Percentiles rank a stretch among this genome's conserved stretches.
Evolutionary conservation across 1,140 invertebrate genomes (phyloP).

Genomic region (Diorhabda carinulata): DNA sequence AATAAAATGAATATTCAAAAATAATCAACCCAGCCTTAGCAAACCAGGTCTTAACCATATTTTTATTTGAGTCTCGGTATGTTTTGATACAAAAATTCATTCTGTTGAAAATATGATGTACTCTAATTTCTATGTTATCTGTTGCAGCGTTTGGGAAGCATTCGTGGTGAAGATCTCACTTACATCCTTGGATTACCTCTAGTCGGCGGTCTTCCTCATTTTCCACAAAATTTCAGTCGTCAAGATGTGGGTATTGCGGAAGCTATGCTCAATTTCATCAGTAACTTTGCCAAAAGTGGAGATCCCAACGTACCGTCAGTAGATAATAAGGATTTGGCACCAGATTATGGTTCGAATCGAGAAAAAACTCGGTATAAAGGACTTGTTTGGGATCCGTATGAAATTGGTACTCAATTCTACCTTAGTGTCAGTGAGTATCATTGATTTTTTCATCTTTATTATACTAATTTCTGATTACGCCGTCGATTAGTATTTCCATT

Average conservation of each 20-base stretch:
- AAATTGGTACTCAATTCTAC: constrained; percentile 71
- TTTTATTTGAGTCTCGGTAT: no score
- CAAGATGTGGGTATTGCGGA: constrained; percentile 73
- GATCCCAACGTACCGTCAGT: constrained; percentile 62
- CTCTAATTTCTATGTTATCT: constrained; percentile 1
- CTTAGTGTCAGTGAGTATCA: constrained; percentile 64
- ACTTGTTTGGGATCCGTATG: constrained; percentile 68
- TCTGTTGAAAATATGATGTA: no score
- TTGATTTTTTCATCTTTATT: no score
- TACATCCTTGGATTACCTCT: constrained; percentile 85
- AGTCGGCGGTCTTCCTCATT: constrained; percentile 61
- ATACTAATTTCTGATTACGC: no score
- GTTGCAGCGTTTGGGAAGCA: constrained; percentile 68
- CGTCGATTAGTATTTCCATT: no score
- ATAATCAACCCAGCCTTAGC: no score
- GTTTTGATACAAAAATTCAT: no score
- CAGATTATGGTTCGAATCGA: constrained; percentile 55
- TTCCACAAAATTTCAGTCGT: constrained; percentile 69
- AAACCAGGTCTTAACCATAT: no score
- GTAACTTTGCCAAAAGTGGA: constrained; percentile 71
- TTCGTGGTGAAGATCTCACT: constrained; percentile 79
- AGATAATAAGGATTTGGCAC: constrained; percentile 37
- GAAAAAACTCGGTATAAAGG: constrained; percentile 59
- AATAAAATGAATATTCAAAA: no score
- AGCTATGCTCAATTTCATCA: constrained; percentile 68